These are phyloP conservation scores for Charadrius vociferus DNA, from an alignment of 2,113 vertebrate species.

Conservation along the genomic window DNA sequence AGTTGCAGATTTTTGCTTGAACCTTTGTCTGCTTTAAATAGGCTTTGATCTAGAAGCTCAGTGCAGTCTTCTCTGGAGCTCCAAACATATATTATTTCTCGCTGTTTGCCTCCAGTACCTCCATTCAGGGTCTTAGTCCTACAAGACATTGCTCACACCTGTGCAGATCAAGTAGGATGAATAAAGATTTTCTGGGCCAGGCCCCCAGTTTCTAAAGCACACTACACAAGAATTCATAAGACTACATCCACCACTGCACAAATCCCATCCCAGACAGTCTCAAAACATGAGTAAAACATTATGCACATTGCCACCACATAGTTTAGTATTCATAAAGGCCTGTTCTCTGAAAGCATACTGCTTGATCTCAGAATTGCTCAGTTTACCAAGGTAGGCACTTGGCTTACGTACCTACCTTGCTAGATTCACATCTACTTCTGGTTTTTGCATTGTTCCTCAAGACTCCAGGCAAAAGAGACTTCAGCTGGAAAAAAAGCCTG, in stretches of 20 bases:
- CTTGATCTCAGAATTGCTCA: neutral
- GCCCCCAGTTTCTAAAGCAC: neutral
- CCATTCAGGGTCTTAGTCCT: neutral
- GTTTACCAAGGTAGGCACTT: too few relatives aligned
- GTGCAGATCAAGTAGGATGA: neutral
- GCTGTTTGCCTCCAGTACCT: neutral
- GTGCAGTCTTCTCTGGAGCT: neutral
- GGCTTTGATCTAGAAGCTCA: neutral
- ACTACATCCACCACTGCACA: too few relatives aligned
- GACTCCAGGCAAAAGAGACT: neutral
- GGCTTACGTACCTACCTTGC: neutral
- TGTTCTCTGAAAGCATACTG: neutral
- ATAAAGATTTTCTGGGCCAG: neutral
- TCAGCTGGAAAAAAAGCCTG: neutral
- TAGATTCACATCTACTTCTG: neutral
- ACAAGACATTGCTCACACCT: neutral
- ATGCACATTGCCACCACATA: neutral
- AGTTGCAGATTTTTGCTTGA: neutral
- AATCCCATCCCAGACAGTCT: neutral
- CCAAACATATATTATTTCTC: neutral
- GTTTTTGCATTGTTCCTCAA: neutral
- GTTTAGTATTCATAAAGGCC: neutral
- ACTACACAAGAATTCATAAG: neutral
- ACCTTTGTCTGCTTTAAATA: neutral
- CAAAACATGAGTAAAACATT: neutral